Evolutionary conservation across 2,888 invertebrate genomes (phyloP).

Genomic region (Chloromyia formosa): DNA sequence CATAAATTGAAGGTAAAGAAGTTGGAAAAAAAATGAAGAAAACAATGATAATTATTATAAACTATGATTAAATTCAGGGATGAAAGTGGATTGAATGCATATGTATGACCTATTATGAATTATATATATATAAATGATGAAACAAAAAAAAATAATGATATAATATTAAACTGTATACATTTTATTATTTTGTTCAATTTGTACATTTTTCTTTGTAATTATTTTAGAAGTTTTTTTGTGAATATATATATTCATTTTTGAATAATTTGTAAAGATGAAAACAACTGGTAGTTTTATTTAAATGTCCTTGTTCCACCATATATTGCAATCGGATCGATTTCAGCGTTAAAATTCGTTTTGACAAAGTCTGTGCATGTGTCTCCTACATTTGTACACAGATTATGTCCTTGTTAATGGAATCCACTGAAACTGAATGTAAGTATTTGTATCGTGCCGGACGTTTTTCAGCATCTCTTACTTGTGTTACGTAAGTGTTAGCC

Average conservation of each 20-base stretch:
- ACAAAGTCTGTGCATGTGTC: too few species aligned
- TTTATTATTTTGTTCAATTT: constrained; percentile 22
- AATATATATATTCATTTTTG: constrained; percentile 29
- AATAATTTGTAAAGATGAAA: constrained; percentile 33
- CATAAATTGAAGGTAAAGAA: not conserved
- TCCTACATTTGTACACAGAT: too few species aligned
- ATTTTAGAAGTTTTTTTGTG: constrained; percentile 35
- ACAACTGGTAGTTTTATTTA: constrained; percentile 10
- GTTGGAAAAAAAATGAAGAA: not conserved
- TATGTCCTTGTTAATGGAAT: too few species aligned
- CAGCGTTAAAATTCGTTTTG: too few species aligned
- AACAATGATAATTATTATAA: constrained; percentile 17
- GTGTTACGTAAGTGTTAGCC: too few species aligned
- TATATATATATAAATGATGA: constrained; percentile 12
- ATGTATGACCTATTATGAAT: constrained; percentile 20
- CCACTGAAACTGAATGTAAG: too few species aligned
- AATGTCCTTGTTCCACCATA: too few species aligned
- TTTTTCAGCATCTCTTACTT: too few species aligned
- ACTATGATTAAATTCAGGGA: constrained; percentile 48
- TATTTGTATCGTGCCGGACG: too few species aligned
- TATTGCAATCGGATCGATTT: too few species aligned
- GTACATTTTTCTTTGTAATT: constrained; percentile 36
- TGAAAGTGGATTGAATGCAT: constrained; percentile 46
- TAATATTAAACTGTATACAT: constrained; percentile 24
- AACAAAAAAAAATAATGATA: not conserved